Evolutionary conservation across 2,888 invertebrate species (phyloP), one percentile per base, ranked within the genome.

Genomic region (Drosophila birchii): DNA sequence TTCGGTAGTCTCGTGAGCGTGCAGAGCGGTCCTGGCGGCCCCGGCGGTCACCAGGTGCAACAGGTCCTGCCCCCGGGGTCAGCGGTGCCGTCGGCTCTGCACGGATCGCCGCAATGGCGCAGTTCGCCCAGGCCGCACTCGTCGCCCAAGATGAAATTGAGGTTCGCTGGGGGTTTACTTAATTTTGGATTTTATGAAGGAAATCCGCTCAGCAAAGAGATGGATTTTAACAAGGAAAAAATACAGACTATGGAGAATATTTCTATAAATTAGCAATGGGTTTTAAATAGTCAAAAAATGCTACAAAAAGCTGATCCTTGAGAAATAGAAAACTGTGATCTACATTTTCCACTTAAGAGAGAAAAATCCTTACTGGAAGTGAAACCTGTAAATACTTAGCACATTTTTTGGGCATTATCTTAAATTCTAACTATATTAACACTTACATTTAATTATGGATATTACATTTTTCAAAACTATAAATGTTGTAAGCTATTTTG

Each of bases 141-240:
- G 83, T 97, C 97, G 89, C 97, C 97, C 77, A 97, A 97, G 94
- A 96, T 98, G 95, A 97, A 98, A 94, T 94, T 97, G 93, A 97
- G 97, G 97, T 97, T 88, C 78, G 89, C 59, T 54, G 41, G 14
- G 36, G 45, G 41, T 12, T 39, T 20, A n/a, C 6, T 26, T 26
- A 34, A 23, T 12, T 49, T 43, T 18, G 12, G 12, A 29, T 26
- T 16, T n/a, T 6, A 5, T n/a, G 0, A 20, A 23, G 43, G 39
- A 34, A 29, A 8, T 32, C 43, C 20, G 29, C 4, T 18, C 5
- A 54, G 11, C 1, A 26, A 26, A 49, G 38, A 18, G 20, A 7
- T 32, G 8, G 23, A n/a, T 23, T n/a, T 5, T 9, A n/a, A 23
- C 20, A 6, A 11, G 3, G 14, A 16, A 5, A 2, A 4, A 36